Percentiles rank a stretch among this genome's conserved stretches.
Evolutionary conservation across 1,140 invertebrate species (phyloP).

Genomic region (Dendroctonus ponderosae): DNA sequence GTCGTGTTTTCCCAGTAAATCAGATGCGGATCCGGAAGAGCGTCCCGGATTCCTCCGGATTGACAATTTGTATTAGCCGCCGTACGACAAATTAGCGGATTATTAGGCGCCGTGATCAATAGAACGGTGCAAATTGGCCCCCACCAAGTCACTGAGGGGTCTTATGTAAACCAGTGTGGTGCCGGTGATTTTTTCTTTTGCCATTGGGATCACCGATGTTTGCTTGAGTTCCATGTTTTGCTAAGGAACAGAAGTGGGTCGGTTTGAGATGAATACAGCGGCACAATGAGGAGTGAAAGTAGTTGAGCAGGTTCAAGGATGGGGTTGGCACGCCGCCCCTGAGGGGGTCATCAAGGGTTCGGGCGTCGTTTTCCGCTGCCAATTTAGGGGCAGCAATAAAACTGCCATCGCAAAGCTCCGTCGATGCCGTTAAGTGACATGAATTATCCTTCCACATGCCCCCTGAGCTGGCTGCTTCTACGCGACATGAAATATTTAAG

Average conservation of each 20-base stretch:
- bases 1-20: conserved; percentile 43
- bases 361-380: conserved; percentile 34
- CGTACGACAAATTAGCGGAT: conserved; percentile 49
- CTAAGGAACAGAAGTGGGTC: too few relatives aligned
- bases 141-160: conserved; percentile 9
- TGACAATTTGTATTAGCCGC: conserved; percentile 50
- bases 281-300: too few relatives aligned
- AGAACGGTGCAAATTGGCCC: conserved; percentile 47
- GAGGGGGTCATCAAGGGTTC: conserved; percentile 22
- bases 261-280: too few relatives aligned
- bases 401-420: conserved; percentile 50
- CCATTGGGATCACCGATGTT: too few relatives aligned
- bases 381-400: conserved; percentile 52
- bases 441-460: conserved; percentile 46
- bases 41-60: conserved; percentile 38
- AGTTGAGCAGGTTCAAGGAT: too few relatives aligned
- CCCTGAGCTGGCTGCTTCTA: conserved; percentile 30
- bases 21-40: conserved; percentile 41
- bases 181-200: too few relatives aligned
- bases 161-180: conserved; percentile 2
- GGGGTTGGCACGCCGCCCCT: not conserved
- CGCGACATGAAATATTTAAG: conserved; percentile 40
- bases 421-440: conserved; percentile 51
- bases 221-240: too few relatives aligned
- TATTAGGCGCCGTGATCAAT: conserved; percentile 49